Evolutionary conservation across 2,888 invertebrate genomes (phyloP).

Genomic region (Xylocampa areola): DNA sequence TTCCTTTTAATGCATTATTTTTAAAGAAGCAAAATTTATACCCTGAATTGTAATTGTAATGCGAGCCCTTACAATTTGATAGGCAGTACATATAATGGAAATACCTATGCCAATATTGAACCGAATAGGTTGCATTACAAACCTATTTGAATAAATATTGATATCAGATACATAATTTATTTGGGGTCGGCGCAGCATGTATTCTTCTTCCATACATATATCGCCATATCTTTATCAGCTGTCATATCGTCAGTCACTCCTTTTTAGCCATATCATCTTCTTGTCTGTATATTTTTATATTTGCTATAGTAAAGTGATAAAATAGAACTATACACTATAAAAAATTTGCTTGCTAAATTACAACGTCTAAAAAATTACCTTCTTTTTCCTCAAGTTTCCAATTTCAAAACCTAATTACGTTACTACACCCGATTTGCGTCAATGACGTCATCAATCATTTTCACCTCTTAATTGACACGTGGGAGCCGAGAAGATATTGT

Average conservation of each 20-base stretch:
- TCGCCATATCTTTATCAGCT: too few relatives aligned
- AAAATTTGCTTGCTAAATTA: too few relatives aligned
- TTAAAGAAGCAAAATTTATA: not conserved
- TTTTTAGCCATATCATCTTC: too few relatives aligned
- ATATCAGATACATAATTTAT: constrained; percentile 11
- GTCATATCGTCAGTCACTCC: too few relatives aligned
- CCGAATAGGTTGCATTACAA: constrained; percentile 31
- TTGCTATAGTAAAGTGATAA: too few relatives aligned
- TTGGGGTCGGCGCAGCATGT: too few relatives aligned
- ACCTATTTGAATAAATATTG: constrained; percentile 32
- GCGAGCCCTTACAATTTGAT: constrained; percentile 14
- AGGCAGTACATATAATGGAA: constrained; percentile 8
- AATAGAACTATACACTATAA: too few relatives aligned
- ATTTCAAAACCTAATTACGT: constrained; percentile 57
- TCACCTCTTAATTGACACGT: constrained; percentile 76
- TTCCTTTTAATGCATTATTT: too few relatives aligned
- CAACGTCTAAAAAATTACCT: not conserved
- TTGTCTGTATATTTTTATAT: too few relatives aligned
- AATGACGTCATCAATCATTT: constrained; percentile 74
- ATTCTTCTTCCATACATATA: too few relatives aligned
- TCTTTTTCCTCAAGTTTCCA: constrained; percentile 32
- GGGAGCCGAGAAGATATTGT: constrained; percentile 72
- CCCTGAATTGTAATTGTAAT: not conserved
- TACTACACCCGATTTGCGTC: constrained; percentile 57
- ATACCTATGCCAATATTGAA: constrained; percentile 27